Conservation (phyloP, 2,888 invertebrate genomes). For the Agrotis segetum region DNA sequence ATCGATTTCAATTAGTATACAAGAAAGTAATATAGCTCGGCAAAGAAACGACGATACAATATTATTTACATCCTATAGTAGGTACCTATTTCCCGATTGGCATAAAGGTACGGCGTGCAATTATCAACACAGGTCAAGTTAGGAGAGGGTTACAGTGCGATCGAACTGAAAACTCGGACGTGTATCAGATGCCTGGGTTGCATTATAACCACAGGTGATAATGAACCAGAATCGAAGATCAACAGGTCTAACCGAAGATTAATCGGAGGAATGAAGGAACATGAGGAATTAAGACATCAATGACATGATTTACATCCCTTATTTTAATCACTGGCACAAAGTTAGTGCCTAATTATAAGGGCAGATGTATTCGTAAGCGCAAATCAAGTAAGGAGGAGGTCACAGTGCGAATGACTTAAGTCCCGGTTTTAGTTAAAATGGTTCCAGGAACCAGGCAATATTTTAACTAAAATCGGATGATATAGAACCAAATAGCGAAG, state of each 20-base stretch:
- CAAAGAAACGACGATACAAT: background rate
- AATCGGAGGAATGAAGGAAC: background rate
- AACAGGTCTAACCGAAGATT: background rate
- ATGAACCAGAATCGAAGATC: constrained; percentile 2
- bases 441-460: background rate
- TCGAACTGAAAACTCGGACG: background rate
- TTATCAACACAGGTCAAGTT: background rate
- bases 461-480: background rate
- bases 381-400: background rate
- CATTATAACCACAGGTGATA: background rate
- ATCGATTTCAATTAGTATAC: background rate
- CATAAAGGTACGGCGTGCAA: background rate
- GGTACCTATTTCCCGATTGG: background rate
- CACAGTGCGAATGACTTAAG: constrained; percentile 6
- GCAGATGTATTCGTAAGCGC: background rate
- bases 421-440: background rate
- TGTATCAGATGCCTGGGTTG: background rate
- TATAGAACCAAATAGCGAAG: background rate
- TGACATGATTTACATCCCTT: background rate
- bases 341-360: constrained; percentile 8
- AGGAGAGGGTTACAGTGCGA: constrained; percentile 1
- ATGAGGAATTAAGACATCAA: background rate
- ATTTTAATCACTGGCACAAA: background rate
- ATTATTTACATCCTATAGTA: background rate
- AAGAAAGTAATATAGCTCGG: background rate